phyloP scores from a whole-genome alignment of 1,140 invertebrate genomes.

The Zaprionus davidi region DNA sequence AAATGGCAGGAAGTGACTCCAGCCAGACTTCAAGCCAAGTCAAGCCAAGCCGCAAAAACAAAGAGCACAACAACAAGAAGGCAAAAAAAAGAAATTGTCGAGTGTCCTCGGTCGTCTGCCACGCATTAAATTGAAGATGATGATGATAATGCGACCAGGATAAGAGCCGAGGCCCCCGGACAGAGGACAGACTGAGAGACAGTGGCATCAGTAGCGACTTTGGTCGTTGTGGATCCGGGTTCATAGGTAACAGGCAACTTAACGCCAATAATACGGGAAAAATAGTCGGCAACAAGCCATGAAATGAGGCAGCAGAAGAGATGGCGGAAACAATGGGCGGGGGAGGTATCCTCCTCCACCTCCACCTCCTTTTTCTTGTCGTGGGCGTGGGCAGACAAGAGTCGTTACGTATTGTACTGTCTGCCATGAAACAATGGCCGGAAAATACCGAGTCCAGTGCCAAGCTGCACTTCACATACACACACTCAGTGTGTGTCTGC shows the following conservation, averaged over 20 bases:
- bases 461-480: conserved; percentile 1
- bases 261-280: conserved; percentile 71
- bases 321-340: neutral
- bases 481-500: neutral
- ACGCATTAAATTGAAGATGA: conserved; percentile 83
- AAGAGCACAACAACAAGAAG: conserved; percentile 35
- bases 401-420: neutral
- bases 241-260: conserved; percentile 80
- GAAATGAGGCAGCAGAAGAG: conserved; percentile 48
- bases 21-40: conserved; percentile 5
- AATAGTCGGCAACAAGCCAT: conserved; percentile 75
- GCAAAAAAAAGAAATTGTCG: conserved; percentile 60
- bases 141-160: conserved; percentile 80
- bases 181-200: neutral
- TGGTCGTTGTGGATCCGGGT: conserved; percentile 31
- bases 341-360: too few relatives aligned
- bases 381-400: neutral
- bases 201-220: conserved; percentile 13
- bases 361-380: too few relatives aligned
- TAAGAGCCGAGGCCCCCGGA: conserved; percentile 51
- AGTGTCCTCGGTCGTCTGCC: conserved; percentile 64
- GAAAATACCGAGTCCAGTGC: conserved; percentile 29
- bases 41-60: conserved; percentile 69
- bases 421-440: conserved; percentile 67
- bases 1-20: conserved; percentile 71